Conservation (phyloP, 2,113 vertebrate genomes). For the Clinocottus analis region DNA sequence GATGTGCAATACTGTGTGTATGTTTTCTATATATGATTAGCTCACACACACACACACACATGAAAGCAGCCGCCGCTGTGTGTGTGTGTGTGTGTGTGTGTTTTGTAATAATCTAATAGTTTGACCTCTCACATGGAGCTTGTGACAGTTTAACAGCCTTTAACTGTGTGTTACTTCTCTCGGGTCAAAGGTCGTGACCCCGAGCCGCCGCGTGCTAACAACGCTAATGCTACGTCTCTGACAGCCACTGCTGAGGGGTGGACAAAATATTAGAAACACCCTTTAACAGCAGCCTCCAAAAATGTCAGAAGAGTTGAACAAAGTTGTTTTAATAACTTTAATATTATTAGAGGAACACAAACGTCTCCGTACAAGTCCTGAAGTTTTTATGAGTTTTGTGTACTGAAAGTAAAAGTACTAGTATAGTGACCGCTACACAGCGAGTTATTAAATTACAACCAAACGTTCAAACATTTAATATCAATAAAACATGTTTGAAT, state of each 20-base stretch:
- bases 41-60: not conserved
- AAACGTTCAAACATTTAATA: not conserved
- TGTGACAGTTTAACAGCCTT: conserved; percentile 30
- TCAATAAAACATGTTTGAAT: not conserved
- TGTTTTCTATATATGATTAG: conserved; percentile 23
- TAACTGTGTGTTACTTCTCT: conserved; percentile 19
- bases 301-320: no score
- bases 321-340: no score
- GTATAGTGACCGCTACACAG: not conserved
- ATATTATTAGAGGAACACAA: no score
- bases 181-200: conserved; percentile 41
- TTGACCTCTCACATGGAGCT: not conserved
- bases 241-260: conserved; percentile 30
- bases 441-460: no score
- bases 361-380: not conserved
- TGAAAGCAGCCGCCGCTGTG: conserved; percentile 17
- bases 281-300: not conserved
- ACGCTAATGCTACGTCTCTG: conserved; percentile 53
- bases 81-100: not conserved
- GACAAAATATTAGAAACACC: not conserved
- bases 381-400: not conserved
- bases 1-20: not conserved
- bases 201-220: not conserved
- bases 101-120: conserved; percentile 29
- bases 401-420: not conserved